Evolutionary conservation across 2,113 vertebrate species (phyloP).

Genomic region (Pygoscelis adeliae): DNA sequence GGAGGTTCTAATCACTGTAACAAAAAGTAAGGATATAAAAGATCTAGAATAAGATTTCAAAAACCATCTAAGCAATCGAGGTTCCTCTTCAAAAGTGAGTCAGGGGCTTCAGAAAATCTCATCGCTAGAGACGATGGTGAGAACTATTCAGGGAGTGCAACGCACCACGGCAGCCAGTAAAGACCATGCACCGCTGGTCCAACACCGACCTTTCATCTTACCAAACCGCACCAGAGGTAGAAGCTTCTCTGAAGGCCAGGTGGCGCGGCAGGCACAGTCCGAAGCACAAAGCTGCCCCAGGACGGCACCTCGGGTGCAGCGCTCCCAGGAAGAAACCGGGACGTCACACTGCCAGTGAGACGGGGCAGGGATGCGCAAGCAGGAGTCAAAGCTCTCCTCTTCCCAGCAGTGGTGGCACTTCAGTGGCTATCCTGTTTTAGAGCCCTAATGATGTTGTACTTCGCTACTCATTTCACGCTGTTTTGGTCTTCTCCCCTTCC

Average conservation of each 20-base stretch:
- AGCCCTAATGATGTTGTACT: background rate
- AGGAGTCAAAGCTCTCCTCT: background rate
- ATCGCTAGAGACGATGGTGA: background rate
- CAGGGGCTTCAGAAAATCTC: background rate
- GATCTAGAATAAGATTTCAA: background rate
- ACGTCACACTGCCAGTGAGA: background rate
- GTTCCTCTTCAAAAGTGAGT: background rate
- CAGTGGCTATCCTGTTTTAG: background rate
- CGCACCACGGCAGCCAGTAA: background rate
- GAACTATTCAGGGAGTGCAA: background rate
- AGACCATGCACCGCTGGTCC: accelerated
- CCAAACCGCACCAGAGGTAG: background rate
- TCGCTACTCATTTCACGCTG: background rate
- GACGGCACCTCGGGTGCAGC: accelerated
- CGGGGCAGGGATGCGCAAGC: background rate
- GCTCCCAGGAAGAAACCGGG: background rate
- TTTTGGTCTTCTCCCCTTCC: background rate
- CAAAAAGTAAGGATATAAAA: background rate
- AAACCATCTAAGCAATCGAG: background rate
- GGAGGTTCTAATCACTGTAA: background rate
- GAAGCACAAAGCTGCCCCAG: accelerated
- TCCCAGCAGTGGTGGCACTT: accelerated
- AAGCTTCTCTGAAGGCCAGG: background rate
- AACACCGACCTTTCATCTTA: background rate
- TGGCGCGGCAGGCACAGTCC: accelerated